Percentiles rank a stretch among this genome's conserved stretches.
These are phyloP conservation scores for Bradypodion ventrale DNA, from an alignment of 2,797 vertebrate species.

Conservation along the genomic window DNA sequence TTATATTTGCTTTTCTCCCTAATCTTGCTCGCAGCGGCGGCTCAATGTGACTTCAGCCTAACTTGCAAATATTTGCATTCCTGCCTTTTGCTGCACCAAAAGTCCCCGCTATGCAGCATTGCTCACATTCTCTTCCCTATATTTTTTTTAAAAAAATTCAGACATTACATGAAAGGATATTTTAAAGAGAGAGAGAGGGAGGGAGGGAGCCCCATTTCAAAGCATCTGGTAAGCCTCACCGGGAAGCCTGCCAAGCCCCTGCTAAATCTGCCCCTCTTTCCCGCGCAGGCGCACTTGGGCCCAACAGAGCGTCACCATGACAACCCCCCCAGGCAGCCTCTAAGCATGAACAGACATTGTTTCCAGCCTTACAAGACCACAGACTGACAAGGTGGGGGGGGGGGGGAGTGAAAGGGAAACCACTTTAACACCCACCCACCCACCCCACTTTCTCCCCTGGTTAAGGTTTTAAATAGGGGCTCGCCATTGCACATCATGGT, in stretches of 20 bases:
- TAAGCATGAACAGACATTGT: slow-evolving; percentile 77
- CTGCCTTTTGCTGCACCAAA: slow-evolving; percentile 65
- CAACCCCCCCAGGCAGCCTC: slow-evolving; percentile 81
- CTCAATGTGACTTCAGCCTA: slow-evolving; percentile 73
- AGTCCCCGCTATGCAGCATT: slow-evolving; percentile 73
- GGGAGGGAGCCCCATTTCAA: slow-evolving; percentile 79
- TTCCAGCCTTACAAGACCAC: slow-evolving; percentile 63
- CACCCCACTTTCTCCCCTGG: background rate
- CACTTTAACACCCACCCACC: background rate
- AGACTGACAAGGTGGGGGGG: slow-evolving; percentile 56
- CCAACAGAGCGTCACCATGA: slow-evolving; percentile 79
- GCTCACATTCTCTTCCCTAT: slow-evolving; percentile 79
- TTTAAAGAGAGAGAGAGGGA: too few relatives aligned
- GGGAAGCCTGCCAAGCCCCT: slow-evolving; percentile 83
- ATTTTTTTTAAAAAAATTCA: slow-evolving; percentile 41
- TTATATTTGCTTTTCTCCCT: slow-evolving; percentile 75
- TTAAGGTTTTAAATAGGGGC: background rate
- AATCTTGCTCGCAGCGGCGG: slow-evolving; percentile 72
- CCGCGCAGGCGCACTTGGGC: slow-evolving; percentile 76
- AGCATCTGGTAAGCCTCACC: slow-evolving; percentile 81
- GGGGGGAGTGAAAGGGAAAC: slow-evolving; percentile 45
- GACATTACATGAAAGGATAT: slow-evolving; percentile 78
- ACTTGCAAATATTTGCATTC: slow-evolving; percentile 71
- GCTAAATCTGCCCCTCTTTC: slow-evolving; percentile 76
- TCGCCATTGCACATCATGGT: background rate